A percentile compares a stretch with the other conserved stretches of the same genome.
These are phyloP conservation scores for Neosilurus mollespiculum DNA, from an alignment of 2,797 vertebrate species.

Conservation along the genomic window DNA sequence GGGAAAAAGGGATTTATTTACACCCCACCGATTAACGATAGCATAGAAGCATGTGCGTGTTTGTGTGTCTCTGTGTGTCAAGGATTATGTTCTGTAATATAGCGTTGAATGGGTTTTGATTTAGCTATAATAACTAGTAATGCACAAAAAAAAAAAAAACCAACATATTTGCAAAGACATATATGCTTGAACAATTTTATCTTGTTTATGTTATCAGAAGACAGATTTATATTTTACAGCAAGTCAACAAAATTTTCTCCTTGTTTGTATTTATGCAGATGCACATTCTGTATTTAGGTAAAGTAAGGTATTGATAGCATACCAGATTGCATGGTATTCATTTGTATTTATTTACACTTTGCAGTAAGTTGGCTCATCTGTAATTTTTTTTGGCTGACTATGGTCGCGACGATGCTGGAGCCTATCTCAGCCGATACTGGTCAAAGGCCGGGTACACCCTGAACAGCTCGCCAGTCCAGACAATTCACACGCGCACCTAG, in stretches of 20 bases:
- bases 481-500: too few species aligned
- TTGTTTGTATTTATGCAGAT: too few species aligned
- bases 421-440: too few species aligned
- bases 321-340: neutral
- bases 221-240: neutral
- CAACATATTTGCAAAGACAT: neutral
- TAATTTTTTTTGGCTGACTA: neutral
- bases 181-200: neutral
- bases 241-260: neutral
- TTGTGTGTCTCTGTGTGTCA: neutral
- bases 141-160: neutral
- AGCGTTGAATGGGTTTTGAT: neutral
- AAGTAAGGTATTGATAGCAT: neutral
- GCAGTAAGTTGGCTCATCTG: neutral
- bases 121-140: neutral
- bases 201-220: neutral
- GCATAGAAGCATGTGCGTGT: constrained; percentile 9
- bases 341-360: neutral
- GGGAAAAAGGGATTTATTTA: constrained; percentile 40
- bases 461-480: too few species aligned
- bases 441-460: too few species aligned
- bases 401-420: too few species aligned
- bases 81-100: neutral
- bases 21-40: constrained; percentile 34
- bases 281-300: neutral